Conservation (phyloP, 1,140 invertebrate species). For the Brachionus rotundiformis region DNA sequence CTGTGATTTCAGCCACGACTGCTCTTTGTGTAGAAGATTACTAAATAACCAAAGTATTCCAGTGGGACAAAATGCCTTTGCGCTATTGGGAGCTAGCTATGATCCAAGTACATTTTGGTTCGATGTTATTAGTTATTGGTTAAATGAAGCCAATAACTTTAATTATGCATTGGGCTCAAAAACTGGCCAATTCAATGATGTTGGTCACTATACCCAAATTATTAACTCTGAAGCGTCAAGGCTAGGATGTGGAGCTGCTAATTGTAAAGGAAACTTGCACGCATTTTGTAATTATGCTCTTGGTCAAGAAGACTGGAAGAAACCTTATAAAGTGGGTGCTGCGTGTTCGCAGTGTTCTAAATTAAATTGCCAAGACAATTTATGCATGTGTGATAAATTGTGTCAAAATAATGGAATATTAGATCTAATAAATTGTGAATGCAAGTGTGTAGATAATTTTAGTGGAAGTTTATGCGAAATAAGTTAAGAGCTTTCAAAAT, state of each 20-base stretch:
- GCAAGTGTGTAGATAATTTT: not conserved
- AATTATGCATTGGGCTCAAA: not conserved
- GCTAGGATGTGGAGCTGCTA: conserved; percentile 46
- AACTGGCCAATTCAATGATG: conserved; percentile 16
- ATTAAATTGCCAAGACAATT: conserved; percentile 24
- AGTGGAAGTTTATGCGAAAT: not conserved
- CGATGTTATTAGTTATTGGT: conserved; percentile 22
- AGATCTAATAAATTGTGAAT: conserved; percentile 5
- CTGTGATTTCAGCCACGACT: conserved; percentile 43
- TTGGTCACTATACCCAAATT: conserved; percentile 52
- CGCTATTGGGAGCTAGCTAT: not conserved
- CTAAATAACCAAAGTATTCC: conserved; percentile 30
- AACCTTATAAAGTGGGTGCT: not conserved
- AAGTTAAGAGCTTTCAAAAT: too few species aligned
- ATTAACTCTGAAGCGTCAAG: not conserved
- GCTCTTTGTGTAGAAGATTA: conserved; percentile 10
- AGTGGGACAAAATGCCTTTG: conserved; percentile 43
- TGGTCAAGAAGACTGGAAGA: not conserved
- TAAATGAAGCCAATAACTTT: not conserved
- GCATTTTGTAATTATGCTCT: conserved; percentile 40
- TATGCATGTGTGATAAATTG: conserved; percentile 32
- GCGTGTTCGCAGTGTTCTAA: not conserved
- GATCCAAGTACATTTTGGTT: conserved; percentile 9
- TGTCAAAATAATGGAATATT: conserved; percentile 39
- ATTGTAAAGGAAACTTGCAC: not conserved